These are phyloP conservation scores for Etheostoma cragini DNA, from an alignment of 2,113 vertebrate genomes.

Conservation along the genomic window DNA sequence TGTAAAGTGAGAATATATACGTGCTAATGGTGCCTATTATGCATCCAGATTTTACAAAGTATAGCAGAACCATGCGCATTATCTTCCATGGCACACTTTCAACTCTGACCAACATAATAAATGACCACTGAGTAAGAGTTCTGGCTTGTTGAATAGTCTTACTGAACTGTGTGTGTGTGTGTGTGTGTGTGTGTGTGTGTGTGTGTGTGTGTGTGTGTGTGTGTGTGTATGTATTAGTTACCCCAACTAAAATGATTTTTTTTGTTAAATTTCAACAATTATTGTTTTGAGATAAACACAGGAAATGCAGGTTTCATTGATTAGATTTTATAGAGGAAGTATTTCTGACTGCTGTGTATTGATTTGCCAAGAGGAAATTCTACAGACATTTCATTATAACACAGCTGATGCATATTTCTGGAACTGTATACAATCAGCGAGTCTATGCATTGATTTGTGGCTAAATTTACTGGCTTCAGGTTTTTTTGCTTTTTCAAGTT, in stretches of 20 bases:
- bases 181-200: no score
- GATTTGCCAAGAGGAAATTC: slow-evolving; percentile 42
- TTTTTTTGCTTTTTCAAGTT: slow-evolving; percentile 31
- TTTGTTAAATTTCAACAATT: slow-evolving; percentile 43
- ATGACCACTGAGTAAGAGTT: slow-evolving; percentile 37
- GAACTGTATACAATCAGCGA: background rate
- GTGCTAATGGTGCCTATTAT: slow-evolving; percentile 45
- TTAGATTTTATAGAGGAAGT: slow-evolving; percentile 21
- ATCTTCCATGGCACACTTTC: background rate
- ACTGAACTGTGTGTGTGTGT: background rate
- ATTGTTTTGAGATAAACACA: slow-evolving; percentile 38
- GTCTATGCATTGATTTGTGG: slow-evolving; percentile 26
- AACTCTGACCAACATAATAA: slow-evolving; percentile 36
- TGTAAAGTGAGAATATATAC: slow-evolving; percentile 30
- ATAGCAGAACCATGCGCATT: slow-evolving; percentile 3
- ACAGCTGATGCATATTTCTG: slow-evolving; percentile 38
- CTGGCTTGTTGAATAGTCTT: slow-evolving; percentile 19
- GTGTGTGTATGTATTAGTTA: background rate
- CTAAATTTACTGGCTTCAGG: slow-evolving; percentile 11
- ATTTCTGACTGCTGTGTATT: slow-evolving; percentile 18
- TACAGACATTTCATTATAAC: slow-evolving; percentile 30
- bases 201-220: background rate
- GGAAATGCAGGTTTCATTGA: slow-evolving; percentile 50
- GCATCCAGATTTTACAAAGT: slow-evolving; percentile 28
- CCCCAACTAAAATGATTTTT: no score